A percentile compares a stretch with the other conserved stretches of the same genome.
phyloP scores from a whole-genome alignment of 2,888 invertebrate species.

The Diarsia dahlii region DNA sequence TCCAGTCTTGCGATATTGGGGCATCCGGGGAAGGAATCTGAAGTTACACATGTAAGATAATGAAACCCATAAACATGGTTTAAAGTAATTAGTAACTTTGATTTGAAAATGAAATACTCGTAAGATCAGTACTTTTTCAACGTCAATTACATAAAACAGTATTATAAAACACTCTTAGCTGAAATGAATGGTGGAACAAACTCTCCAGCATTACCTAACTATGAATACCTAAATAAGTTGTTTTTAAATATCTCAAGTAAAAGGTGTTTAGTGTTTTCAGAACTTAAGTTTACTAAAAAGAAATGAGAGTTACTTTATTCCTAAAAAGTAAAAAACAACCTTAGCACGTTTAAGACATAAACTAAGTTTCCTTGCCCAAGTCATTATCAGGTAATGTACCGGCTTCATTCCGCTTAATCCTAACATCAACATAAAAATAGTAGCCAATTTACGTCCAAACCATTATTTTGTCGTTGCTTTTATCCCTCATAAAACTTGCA shows the following conservation, averaged over 20 bases:
- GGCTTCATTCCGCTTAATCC: constrained; percentile 39
- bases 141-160: no score
- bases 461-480: constrained; percentile 44
- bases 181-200: not conserved
- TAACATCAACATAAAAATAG: constrained; percentile 52
- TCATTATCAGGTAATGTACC: constrained; percentile 34
- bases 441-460: constrained; percentile 48
- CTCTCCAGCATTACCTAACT: not conserved
- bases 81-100: no score
- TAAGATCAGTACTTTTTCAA: no score
- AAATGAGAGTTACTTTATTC: not conserved
- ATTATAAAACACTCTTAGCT: no score
- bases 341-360: constrained; percentile 6
- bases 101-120: no score
- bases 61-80: no score
- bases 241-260: not conserved
- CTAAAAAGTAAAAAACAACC: not conserved
- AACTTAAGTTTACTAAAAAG: not conserved
- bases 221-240: not conserved
- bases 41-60: no score
- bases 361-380: constrained; percentile 25
- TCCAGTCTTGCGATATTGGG: no score
- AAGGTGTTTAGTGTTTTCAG: not conserved
- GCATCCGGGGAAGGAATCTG: no score
- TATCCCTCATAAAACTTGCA: constrained; percentile 49